Base-by-base conservation (phyloP, 2,797 vertebrate species). In the Acrossocheilus fasciatus region DNA sequence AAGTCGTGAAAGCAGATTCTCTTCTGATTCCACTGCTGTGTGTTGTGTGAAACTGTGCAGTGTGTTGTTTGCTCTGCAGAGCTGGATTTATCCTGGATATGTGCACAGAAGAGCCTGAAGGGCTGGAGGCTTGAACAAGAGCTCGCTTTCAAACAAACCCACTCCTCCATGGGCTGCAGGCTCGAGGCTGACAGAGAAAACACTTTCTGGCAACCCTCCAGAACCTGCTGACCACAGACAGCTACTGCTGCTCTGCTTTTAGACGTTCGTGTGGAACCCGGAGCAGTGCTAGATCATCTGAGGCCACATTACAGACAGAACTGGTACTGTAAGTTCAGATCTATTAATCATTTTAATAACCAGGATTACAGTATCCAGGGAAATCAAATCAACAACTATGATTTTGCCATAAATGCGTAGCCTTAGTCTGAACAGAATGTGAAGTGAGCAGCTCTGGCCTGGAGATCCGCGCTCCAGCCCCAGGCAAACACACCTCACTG, bases 111-210 rank as follows among this genome's bases (percentile, higher is more conserved):
- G 14, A 39, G 68, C 41, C 64, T 68, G 14, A 45, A 62, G 62
- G 30, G 54, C 64, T 43, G 62, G 78, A 66, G 84, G 78, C 62
- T 74, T 66, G 66, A 88, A 73, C 78, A 64, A 73, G 73, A 72
- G 81, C 76, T 78, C 52, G 43, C 85, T 89, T 90, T 86, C 89
- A 89, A 87, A 77, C 45, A 76, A 76, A 39, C 68, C 23, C 50
- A 57, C 70, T 26, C 36, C 18, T 83, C 54, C 68, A 69, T 82
- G 70, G 68, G 84, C 87, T 83, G 26, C 3, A 86, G 79, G 87
- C 84, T 73, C 82, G 87, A 41, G 85, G 15, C 62, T 68, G 57
- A 50, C 82, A 68, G 64, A 76, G 34, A 76, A 84, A 77, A 47
- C 34, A 30, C 52, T 20, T 34, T 18, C 41, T 59, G 69, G 6